phyloP scores from a whole-genome alignment of 2,797 vertebrate genomes.

The Dipus sagitta region DNA sequence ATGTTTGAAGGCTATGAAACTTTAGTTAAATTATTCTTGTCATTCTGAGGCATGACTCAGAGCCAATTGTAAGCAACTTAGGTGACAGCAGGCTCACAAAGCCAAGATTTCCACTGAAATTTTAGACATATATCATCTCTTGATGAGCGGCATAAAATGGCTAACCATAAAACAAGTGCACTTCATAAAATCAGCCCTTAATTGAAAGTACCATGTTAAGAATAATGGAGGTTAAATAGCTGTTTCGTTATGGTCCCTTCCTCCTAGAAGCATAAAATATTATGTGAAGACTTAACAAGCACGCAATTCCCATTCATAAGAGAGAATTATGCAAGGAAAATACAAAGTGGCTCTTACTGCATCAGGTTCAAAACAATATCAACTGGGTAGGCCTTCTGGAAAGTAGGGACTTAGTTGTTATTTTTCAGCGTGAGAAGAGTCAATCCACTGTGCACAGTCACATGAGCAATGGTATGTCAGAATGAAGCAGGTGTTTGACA shows the following conservation, averaged over 20 bases:
- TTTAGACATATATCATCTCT: background rate
- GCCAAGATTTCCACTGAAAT: slow-evolving; percentile 51
- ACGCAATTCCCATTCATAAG: background rate
- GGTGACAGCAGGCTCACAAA: background rate
- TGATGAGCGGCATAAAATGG: slow-evolving; percentile 19
- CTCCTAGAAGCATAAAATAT: background rate
- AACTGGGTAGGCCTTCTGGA: background rate
- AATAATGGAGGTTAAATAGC: slow-evolving; percentile 30
- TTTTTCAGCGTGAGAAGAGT: slow-evolving; percentile 3
- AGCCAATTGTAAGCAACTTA: background rate
- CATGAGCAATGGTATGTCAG: background rate
- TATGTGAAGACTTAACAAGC: background rate
- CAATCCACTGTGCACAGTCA: background rate
- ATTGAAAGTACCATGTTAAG: background rate
- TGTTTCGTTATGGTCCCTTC: background rate
- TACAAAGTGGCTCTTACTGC: background rate
- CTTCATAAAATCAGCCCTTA: slow-evolving; percentile 62
- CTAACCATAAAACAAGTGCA: slow-evolving; percentile 38
- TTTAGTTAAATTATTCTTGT: background rate
- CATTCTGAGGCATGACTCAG: background rate
- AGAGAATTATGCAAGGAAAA: background rate
- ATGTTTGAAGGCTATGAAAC: slow-evolving; percentile 36
- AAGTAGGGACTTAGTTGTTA: background rate
- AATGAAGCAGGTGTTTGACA: background rate
- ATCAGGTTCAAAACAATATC: background rate